A percentile compares a stretch with the other conserved stretches of the same genome.
phyloP scores from a whole-genome alignment of 2,888 invertebrate genomes.

The Eristalis intricaria region DNA sequence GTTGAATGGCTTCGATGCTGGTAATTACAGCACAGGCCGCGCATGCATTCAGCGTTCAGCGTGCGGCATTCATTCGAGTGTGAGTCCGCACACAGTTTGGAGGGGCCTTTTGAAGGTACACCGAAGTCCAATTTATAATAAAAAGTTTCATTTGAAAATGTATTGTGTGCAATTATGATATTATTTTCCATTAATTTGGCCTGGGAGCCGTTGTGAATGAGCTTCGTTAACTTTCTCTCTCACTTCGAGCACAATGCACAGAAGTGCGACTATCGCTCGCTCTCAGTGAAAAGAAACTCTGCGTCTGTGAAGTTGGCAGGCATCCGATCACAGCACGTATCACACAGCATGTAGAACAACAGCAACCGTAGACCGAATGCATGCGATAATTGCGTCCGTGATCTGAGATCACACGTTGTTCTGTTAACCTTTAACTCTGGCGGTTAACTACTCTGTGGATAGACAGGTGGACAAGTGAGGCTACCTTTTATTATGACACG shows the following conservation, averaged over 20 bases:
- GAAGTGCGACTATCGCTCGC: background rate
- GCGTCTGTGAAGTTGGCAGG: background rate
- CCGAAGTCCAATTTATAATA: conserved; percentile 2
- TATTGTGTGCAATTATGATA: background rate
- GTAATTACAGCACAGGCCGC: background rate
- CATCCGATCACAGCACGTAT: background rate
- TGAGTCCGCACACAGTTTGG: background rate
- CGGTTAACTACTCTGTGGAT: background rate
- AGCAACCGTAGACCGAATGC: background rate
- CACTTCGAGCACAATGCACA: background rate
- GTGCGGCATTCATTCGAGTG: background rate
- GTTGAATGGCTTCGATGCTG: background rate
- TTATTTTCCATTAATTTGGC: conserved; percentile 9
- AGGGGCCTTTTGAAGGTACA: background rate
- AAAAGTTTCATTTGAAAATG: background rate
- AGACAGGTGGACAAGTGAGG: background rate
- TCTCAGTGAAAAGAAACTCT: conserved; percentile 7
- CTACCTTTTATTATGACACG: too few relatives aligned
- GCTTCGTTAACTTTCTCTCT: conserved; percentile 29
- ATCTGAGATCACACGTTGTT: background rate
- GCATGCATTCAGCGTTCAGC: background rate
- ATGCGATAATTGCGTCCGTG: conserved; percentile 22
- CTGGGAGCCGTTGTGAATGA: background rate
- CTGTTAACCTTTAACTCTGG: background rate
- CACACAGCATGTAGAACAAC: conserved; percentile 20